Evolutionary conservation across 2,797 vertebrate genomes (phyloP), one percentile per base, ranked within the genome.

Genomic region (Lophotriccus pileatus): DNA sequence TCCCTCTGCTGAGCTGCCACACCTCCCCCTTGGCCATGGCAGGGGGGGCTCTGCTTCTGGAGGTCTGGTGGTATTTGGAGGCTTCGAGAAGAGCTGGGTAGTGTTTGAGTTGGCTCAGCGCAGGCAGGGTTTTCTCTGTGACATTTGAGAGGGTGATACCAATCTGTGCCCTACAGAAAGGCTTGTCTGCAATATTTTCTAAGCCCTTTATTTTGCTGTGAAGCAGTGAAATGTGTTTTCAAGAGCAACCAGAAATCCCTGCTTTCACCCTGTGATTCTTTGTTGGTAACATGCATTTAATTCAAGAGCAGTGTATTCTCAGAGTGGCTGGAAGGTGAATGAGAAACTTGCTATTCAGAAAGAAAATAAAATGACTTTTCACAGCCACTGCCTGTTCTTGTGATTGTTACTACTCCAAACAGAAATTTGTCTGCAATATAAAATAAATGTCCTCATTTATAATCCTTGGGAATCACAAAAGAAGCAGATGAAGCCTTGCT

Each of bases 361-460:
- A 39, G 75, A 53, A 90, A 91, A 76, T 53, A 63, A 83, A 86
- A 75, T 69, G 25, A 17, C n/a, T 95, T 95, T 80, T 88, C 67
- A 70, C 53, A 90, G 81, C 32, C 49, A 52, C 81, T 89, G 87
- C 37, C 50, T 70, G 20, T 87, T 77, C 47, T 77, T 72, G 46
- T 8, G 16, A 72, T 74, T 68, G 44, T 56, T 68, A 22, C 81
- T 36, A 24, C 87, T 90, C 62, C 62, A 92, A 89, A 91, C 47
- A 95, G 50, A 52, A 90, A 81, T 74, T 92, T 75, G 50, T 66
- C 46, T 69, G 66, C 66, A 41, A 53, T 63, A 37, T 62, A 84
- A 81, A 93, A 92, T 60, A 63, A 87, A 86, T 56, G 69, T 72
- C 47, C 80, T 80, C 52, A 74, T 92, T 95, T 86, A 73, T 73